Conservation (phyloP, 2,797 vertebrate species). For the Anguilla pacifica region DNA sequence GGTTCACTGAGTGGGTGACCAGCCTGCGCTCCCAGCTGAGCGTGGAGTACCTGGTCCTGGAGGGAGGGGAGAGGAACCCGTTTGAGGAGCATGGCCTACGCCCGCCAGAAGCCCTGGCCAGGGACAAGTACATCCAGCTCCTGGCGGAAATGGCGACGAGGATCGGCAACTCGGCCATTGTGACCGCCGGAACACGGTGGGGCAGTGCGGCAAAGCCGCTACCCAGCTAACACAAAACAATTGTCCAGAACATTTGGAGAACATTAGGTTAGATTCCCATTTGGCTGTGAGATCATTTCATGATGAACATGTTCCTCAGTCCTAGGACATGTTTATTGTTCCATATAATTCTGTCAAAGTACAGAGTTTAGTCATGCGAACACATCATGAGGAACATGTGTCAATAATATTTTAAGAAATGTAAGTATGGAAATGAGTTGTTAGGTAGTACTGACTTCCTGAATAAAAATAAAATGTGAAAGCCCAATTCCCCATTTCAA, state of each 20-base stretch:
- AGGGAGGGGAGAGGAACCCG: constrained; percentile 79
- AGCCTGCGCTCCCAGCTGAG: constrained; percentile 72
- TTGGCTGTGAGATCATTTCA: neutral
- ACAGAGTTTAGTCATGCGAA: constrained; percentile 7
- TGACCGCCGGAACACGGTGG: constrained; percentile 83
- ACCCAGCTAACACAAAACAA: neutral
- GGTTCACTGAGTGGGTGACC: constrained; percentile 80
- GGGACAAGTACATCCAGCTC: constrained; percentile 72
- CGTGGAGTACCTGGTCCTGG: constrained; percentile 76
- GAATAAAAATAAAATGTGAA: neutral
- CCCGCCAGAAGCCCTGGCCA: constrained; percentile 62
- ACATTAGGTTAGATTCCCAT: neutral
- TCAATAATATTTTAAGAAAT: neutral
- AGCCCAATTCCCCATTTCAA: neutral
- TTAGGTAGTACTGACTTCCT: neutral
- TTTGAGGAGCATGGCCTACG: constrained; percentile 74
- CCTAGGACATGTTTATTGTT: neutral
- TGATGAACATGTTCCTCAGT: neutral
- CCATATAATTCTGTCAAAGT: neutral
- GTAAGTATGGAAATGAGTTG: neutral
- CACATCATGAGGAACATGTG: neutral
- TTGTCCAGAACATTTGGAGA: neutral
- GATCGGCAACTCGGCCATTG: constrained; percentile 75
- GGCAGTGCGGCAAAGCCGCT: constrained; percentile 12
- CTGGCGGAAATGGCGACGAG: constrained; percentile 72